Evolutionary conservation across 2,888 invertebrate species (phyloP).

Genomic region (Elaeidobius kamerunicus): DNA sequence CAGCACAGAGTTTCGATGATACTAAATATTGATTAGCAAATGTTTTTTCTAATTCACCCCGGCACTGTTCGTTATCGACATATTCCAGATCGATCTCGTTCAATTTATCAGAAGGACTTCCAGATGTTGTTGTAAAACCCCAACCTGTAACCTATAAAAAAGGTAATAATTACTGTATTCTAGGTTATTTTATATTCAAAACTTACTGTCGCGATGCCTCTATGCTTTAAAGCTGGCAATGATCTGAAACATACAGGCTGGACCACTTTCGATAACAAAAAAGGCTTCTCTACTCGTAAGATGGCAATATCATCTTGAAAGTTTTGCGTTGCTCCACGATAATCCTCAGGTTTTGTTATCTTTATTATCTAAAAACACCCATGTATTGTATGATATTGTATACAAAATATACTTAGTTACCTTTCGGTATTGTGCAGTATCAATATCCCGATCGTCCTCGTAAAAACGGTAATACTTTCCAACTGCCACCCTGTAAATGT

Average conservation of each 20-base stretch:
- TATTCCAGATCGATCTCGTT: conserved; percentile 37
- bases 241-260: conserved; percentile 45
- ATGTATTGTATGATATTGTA: too few relatives aligned
- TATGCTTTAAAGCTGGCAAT: conserved; percentile 5
- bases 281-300: conserved; percentile 38
- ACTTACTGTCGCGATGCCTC: conserved; percentile 7
- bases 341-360: too few relatives aligned
- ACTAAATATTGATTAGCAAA: conserved; percentile 33
- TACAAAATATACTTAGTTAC: conserved; percentile 32
- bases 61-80: conserved; percentile 33
- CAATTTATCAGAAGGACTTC: conserved; percentile 36
- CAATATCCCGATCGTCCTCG: conserved; percentile 36
- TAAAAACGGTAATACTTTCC: conserved; percentile 44
- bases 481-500: conserved; percentile 37
- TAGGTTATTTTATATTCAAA: not conserved
- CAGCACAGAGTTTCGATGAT: conserved; percentile 41
- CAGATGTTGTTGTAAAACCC: conserved; percentile 40
- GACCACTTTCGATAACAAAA: conserved; percentile 41
- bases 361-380: too few relatives aligned
- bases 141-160: conserved; percentile 43
- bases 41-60: conserved; percentile 31
- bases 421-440: conserved; percentile 38
- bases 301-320: conserved; percentile 45
- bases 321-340: conserved; percentile 35
- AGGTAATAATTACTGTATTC: too few relatives aligned